phyloP scores from a whole-genome alignment of 2,888 invertebrate species.

The Allolobophora icterica region DNA sequence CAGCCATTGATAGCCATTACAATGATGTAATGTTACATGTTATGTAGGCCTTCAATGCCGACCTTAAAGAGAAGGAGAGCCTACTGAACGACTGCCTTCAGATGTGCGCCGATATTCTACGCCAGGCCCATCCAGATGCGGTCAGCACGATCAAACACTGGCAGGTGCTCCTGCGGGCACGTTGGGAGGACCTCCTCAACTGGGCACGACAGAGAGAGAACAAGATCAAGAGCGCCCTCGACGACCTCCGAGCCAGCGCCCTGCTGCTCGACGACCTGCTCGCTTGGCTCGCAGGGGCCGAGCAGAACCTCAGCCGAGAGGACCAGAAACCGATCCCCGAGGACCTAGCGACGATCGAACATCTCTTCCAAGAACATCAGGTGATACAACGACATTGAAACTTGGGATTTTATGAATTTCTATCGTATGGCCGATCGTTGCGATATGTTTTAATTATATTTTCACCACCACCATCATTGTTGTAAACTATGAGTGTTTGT shows the following conservation, averaged over 20 bases:
- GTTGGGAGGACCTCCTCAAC: slow-evolving; percentile 84
- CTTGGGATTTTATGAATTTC: neutral
- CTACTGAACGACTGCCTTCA: slow-evolving; percentile 76
- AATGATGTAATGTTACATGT: neutral
- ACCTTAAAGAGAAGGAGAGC: slow-evolving; percentile 75
- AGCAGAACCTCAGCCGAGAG: slow-evolving; percentile 80
- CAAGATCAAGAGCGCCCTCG: slow-evolving; percentile 82
- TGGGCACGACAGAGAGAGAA: slow-evolving; percentile 75
- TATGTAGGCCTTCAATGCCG: slow-evolving; percentile 15
- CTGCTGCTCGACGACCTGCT: slow-evolving; percentile 89
- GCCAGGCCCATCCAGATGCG: slow-evolving; percentile 94
- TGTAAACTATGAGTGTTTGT: no score
- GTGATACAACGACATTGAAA: slow-evolving; percentile 45
- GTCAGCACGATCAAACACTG: slow-evolving; percentile 96
- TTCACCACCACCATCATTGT: no score
- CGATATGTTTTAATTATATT: no score
- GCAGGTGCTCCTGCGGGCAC: slow-evolving; percentile 85
- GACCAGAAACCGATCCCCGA: slow-evolving; percentile 90
- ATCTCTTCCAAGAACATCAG: slow-evolving; percentile 62
- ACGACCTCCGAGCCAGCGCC: slow-evolving; percentile 81
- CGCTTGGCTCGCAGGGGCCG: slow-evolving; percentile 87
- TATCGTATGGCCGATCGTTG: no score
- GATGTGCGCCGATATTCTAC: slow-evolving; percentile 85
- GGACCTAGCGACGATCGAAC: slow-evolving; percentile 84
- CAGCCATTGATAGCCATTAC: no score